A percentile compares a stretch with the other conserved stretches of the same genome.
phyloP scores from a whole-genome alignment of 2,113 vertebrate species.

The Ceratotherium simum region DNA sequence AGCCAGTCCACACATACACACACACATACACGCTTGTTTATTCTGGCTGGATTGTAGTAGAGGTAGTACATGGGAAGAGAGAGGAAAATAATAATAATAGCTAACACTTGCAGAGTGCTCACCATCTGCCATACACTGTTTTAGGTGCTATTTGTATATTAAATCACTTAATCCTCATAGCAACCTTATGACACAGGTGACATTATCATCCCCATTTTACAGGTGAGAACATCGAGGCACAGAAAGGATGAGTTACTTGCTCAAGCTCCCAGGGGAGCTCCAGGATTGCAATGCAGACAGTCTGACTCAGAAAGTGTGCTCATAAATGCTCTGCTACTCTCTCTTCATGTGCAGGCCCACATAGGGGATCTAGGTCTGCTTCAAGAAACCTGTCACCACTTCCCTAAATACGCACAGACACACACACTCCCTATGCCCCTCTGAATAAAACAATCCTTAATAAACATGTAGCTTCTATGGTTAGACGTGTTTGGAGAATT shows the following conservation, averaged over 20 bases:
- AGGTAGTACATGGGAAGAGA: background rate
- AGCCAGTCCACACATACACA: background rate
- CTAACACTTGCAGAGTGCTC: background rate
- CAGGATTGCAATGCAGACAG: background rate
- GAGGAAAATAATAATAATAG: too few relatives aligned
- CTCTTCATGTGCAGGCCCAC: background rate
- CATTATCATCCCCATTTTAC: background rate
- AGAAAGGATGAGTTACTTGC: background rate
- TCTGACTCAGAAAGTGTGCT: background rate
- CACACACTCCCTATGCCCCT: rapidly evolving
- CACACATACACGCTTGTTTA: background rate
- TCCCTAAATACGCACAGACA: background rate
- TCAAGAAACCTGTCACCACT: background rate
- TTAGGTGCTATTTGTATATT: background rate
- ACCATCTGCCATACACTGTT: background rate
- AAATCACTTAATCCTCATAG: background rate
- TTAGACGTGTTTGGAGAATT: background rate
- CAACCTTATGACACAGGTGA: background rate
- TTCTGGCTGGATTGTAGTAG: background rate
- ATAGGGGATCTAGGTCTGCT: background rate
- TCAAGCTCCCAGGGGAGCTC: background rate
- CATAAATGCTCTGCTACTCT: too few relatives aligned
- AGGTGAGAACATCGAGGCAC: background rate
- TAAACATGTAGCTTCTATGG: rapidly evolving
- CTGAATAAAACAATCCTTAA: background rate